Evolutionary conservation across 1,140 invertebrate species (phyloP).

Genomic region (Chelonus insularis): DNA sequence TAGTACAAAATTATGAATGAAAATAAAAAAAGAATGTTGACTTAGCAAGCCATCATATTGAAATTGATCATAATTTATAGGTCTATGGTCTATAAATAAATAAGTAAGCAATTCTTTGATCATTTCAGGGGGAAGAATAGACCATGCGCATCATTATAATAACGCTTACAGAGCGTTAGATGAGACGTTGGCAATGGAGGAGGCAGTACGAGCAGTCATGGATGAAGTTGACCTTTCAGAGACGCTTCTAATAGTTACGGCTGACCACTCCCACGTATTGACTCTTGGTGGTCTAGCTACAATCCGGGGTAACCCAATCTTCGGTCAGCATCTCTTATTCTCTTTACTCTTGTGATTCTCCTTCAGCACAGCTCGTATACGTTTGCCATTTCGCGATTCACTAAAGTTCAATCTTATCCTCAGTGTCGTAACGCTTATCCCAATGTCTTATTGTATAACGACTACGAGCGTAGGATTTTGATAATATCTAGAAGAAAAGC

Average conservation of each 20-base stretch:
- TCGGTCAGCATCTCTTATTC: slow-evolving; percentile 58
- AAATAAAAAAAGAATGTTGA: no score
- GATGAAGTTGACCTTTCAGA: slow-evolving; percentile 70
- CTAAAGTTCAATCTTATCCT: slow-evolving; percentile 24
- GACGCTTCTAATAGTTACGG: slow-evolving; percentile 77
- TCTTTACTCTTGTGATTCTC: slow-evolving; percentile 4
- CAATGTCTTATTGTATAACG: slow-evolving; percentile 20
- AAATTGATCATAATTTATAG: no score
- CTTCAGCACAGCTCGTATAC: neutral
- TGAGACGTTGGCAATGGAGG: slow-evolving; percentile 77
- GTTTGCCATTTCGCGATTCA: slow-evolving; percentile 21
- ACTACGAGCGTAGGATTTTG: neutral
- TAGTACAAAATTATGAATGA: no score
- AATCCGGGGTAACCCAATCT: slow-evolving; percentile 68
- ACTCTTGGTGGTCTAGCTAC: slow-evolving; percentile 75
- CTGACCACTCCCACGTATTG: slow-evolving; percentile 82
- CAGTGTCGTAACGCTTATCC: slow-evolving; percentile 21
- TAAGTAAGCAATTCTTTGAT: slow-evolving; percentile 1
- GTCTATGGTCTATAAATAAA: no score
- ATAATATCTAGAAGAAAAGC: neutral
- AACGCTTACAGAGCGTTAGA: slow-evolving; percentile 76
- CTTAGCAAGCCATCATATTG: no score
- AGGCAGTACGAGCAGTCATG: slow-evolving; percentile 71
- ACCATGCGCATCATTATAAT: slow-evolving; percentile 82
- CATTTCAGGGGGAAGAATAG: slow-evolving; percentile 75